Evolutionary conservation across 2,113 vertebrate genomes (phyloP), one percentile per base, ranked within the genome.

Genomic region (Melanerpes formicivorus): DNA sequence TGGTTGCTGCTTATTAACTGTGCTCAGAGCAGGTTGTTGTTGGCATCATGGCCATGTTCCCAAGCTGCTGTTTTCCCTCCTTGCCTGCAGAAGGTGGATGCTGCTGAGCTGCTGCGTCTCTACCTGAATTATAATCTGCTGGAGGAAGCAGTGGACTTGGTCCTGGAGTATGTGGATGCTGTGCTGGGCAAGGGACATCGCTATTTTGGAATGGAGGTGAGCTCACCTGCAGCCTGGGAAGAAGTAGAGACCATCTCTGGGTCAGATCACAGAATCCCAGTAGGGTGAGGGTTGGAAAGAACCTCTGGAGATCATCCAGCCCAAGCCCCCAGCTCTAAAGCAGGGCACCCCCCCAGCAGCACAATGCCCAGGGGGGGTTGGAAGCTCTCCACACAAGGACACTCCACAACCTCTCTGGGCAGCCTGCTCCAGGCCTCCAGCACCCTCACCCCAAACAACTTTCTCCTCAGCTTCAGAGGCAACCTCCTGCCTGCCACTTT

Each of bases 181-280:
- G 96, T 99, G 54, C 90, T 99, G 50, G 99, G 99, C 40, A 98
- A 98, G 89, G 99, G 99, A 34, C 98, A 99, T 90, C 98, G 98
- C 84, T 99, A 99, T 95, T 99, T 99, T 48, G 98, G 99, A 21
- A 99, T 99, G 6, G 97, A 99, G 98, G 99, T 99, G 96, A 94
- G 95, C 60, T 73, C 27, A 2, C 5, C 25, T 2, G 0, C 26
- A 1, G 21, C 1, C 0, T 10, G 54, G 62, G 32, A 7, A 6
- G 44, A 6, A 56, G 11, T 18, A n/a, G 67, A 34, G 48, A 34
- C 15, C 5, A 4, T 27, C 44, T 48, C 23, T 13, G 16, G 23
- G 34, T 32, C 18, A 40, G 67, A 14, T 66, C 62, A 40, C 62
- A 56, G 23, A 55, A 56, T 17, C 27, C 55, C 55, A 65, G 37